These are phyloP conservation scores for Agriopis aurantiaria DNA, from an alignment of 2,888 invertebrate species.

Conservation along the genomic window DNA sequence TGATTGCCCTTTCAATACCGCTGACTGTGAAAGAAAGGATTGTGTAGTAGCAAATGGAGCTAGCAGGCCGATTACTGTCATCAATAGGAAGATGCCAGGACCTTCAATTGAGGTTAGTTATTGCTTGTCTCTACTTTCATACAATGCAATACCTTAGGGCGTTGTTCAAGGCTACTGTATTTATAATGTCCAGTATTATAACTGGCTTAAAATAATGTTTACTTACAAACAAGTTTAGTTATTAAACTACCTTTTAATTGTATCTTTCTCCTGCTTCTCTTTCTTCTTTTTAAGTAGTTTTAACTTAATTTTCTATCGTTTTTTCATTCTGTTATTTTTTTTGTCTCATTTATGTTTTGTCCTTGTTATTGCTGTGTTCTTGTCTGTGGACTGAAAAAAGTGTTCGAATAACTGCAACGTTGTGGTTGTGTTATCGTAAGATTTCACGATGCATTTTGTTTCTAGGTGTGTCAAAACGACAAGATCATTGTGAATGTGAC, in stretches of 20 bases:
- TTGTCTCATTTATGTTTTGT: too few relatives aligned
- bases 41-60: not conserved
- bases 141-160: too few relatives aligned
- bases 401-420: too few relatives aligned
- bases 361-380: too few relatives aligned
- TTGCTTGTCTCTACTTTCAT: not conserved
- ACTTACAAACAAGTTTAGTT: too few relatives aligned
- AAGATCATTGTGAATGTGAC: constrained; percentile 90
- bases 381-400: too few relatives aligned
- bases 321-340: not conserved
- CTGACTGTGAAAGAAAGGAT: not conserved
- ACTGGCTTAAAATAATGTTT: too few relatives aligned
- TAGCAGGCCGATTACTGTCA: not conserved
- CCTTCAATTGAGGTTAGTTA: constrained; percentile 1
- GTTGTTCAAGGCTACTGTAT: not conserved
- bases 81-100: constrained; percentile 5
- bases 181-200: too few relatives aligned
- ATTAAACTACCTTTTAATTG: too few relatives aligned
- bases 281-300: not conserved
- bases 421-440: not conserved
- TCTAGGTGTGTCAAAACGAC: constrained; percentile 91
- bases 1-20: not conserved
- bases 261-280: too few relatives aligned
- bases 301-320: not conserved
- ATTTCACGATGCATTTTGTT: not conserved